A percentile compares a stretch with the other conserved stretches of the same genome.
Conservation (phyloP, 2,888 invertebrate genomes). For the Poecilobothrus nobilitatus region DNA sequence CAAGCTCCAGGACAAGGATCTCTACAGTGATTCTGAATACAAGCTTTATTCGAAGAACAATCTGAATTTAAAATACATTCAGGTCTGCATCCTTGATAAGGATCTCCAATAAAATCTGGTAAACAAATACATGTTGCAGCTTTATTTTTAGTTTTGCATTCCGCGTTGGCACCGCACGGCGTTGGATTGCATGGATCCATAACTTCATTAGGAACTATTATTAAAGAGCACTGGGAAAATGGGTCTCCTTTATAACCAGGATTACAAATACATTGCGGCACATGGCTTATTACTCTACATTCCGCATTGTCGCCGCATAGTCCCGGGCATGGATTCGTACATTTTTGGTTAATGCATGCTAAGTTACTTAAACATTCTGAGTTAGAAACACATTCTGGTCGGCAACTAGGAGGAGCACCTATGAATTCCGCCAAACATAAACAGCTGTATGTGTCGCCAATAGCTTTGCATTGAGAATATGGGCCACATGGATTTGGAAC, state of each 20-base stretch:
- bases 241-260: constrained; percentile 29
- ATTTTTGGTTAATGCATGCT: constrained; percentile 70
- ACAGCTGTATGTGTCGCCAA: constrained; percentile 43
- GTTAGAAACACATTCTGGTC: constrained; percentile 72
- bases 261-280: constrained; percentile 65
- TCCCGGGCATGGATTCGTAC: constrained; percentile 63
- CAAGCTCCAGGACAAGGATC: constrained; percentile 75
- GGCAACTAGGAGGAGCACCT: constrained; percentile 66
- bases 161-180: constrained; percentile 71
- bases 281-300: constrained; percentile 67
- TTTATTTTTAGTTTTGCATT: constrained; percentile 56
- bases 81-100: constrained; percentile 68
- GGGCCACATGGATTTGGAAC: constrained; percentile 69
- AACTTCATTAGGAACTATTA: constrained; percentile 29
- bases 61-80: constrained; percentile 66
- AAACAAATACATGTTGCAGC: constrained; percentile 64
- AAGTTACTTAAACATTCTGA: constrained; percentile 62
- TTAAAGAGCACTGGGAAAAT: constrained; percentile 29
- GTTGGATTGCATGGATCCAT: constrained; percentile 55
- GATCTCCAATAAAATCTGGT: constrained; percentile 65
- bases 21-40: constrained; percentile 62
- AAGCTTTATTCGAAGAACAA: constrained; percentile 61
- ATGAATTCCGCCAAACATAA: constrained; percentile 61
- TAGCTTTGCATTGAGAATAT: constrained; percentile 59
- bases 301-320: constrained; percentile 64